Base-by-base conservation (phyloP, 2,888 invertebrate species). In the Crocallis elinguaria region DNA sequence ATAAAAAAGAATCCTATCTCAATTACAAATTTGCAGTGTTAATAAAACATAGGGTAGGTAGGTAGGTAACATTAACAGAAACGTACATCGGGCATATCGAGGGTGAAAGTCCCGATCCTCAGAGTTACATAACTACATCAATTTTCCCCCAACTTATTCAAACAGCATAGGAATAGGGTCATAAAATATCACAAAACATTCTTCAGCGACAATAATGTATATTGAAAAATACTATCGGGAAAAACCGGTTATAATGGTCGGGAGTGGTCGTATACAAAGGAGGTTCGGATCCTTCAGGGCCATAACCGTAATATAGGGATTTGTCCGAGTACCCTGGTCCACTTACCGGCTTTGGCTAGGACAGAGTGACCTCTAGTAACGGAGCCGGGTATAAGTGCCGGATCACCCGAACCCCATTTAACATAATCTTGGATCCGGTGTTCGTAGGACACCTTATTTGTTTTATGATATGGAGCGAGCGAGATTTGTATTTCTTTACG, bases 301-400 rank as follows among this genome's bases (percentile, higher is more conserved):
- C 81, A 86, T 88, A 84, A 84, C 79, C 79, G 79, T 82, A 84
- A 83, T 82, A 77, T 72, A 68, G 71, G 79, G 78, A 80, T 81
- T 80, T 87, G 82, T 82, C 77, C 69, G 75, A 76, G 76, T 82
- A 71, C 73, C 81, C 76, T 79, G 79, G 71, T 71, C 77, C 77
- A 78, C 83, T 83, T 86, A 82, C 78, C 73, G 83, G 83, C 75
- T 82, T 80, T 80, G 79, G 71, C 73, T 72, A 52, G 76, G 73
- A 58, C 60, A 66, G 69, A 67, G 68, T 73, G 77, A 73, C 78
- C 78, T 67, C 62, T 60, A 67, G 65, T 60, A 69, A 68, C 70
- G 73, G 75, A 75, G 60, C 69, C 72, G 67, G 63, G 62, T 80
- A 76, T 82, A 84, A 82, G 81, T 80, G 82, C 74, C 66, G 65